Evolutionary conservation across 2,888 invertebrate species (phyloP).

Genomic region (Thymelicus acteon): DNA sequence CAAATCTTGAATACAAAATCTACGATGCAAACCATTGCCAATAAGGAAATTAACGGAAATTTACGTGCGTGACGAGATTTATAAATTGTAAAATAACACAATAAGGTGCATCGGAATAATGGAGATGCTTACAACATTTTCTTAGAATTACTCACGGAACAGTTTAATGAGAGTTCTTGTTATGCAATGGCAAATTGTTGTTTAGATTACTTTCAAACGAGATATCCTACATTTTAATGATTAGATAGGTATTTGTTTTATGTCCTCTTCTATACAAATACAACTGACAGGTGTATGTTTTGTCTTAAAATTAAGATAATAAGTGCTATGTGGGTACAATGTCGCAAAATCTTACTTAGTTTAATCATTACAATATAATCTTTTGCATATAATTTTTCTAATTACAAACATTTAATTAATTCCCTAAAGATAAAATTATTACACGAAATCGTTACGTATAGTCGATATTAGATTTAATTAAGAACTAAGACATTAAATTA

Average conservation of each 20-base stretch:
- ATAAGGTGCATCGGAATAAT: slow-evolving; percentile 31
- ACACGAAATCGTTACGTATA: too few relatives aligned
- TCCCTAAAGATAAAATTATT: too few relatives aligned
- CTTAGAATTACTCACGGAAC: slow-evolving; percentile 26
- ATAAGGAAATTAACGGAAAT: slow-evolving; percentile 49
- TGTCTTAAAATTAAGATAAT: not conserved
- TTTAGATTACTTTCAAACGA: slow-evolving; percentile 25
- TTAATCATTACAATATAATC: too few relatives aligned
- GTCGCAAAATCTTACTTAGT: too few relatives aligned
- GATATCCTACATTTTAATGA: slow-evolving; percentile 1
- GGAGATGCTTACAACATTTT: slow-evolving; percentile 31
- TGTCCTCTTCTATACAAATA: not conserved
- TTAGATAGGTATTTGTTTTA: not conserved
- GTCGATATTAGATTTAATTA: too few relatives aligned
- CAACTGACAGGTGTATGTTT: not conserved
- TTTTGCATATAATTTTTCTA: too few relatives aligned
- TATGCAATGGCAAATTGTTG: slow-evolving; percentile 27
- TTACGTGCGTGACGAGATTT: slow-evolving; percentile 42
- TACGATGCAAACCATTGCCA: slow-evolving; percentile 35
- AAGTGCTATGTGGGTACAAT: not conserved
- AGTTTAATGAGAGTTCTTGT: slow-evolving; percentile 23
- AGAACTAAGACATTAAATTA: too few relatives aligned
- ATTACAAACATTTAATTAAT: too few relatives aligned
- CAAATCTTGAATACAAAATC: slow-evolving; percentile 42
- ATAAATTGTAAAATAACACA: slow-evolving; percentile 35